Evolutionary conservation across 2,113 vertebrate species (phyloP).

Genomic region (Papio anubis): DNA sequence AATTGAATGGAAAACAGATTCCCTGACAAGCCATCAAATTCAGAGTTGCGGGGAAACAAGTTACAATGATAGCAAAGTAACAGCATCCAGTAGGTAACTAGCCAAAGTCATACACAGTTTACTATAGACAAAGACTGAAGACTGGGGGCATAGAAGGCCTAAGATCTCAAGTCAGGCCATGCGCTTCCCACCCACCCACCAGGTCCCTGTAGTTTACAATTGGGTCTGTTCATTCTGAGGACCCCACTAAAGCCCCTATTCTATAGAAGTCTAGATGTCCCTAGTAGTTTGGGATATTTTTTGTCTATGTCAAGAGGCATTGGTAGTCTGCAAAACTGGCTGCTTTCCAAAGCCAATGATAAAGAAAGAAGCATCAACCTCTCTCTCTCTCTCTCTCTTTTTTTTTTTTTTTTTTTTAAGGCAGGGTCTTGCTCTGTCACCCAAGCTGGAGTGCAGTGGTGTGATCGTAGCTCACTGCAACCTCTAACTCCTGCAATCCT

Average conservation of each 20-base stretch:
- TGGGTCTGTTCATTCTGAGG: not conserved
- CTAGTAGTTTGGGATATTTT: not conserved
- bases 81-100: slow-evolving; percentile 40
- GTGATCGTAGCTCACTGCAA: too few species aligned
- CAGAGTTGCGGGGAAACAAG: slow-evolving; percentile 73
- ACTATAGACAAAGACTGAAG: slow-evolving; percentile 58
- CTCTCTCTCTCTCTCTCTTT: too few species aligned
- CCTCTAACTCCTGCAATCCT: too few species aligned
- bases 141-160: not conserved
- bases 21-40: slow-evolving; percentile 64
- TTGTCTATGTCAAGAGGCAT: not conserved
- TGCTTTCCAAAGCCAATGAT: not conserved
- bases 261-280: not conserved
- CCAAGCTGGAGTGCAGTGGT: too few species aligned
- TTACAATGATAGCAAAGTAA: slow-evolving; percentile 67
- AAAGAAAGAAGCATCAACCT: not conserved
- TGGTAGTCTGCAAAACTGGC: not conserved
- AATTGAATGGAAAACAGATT: slow-evolving; percentile 60
- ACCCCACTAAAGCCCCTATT: not conserved
- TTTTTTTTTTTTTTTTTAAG: too few species aligned
- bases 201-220: not conserved
- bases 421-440: too few species aligned
- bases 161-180: not conserved
- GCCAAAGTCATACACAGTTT: slow-evolving; percentile 68
- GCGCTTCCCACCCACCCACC: not conserved